Evolutionary conservation across 2,797 vertebrate genomes (phyloP).

Genomic region (Macropodus opercularis): DNA sequence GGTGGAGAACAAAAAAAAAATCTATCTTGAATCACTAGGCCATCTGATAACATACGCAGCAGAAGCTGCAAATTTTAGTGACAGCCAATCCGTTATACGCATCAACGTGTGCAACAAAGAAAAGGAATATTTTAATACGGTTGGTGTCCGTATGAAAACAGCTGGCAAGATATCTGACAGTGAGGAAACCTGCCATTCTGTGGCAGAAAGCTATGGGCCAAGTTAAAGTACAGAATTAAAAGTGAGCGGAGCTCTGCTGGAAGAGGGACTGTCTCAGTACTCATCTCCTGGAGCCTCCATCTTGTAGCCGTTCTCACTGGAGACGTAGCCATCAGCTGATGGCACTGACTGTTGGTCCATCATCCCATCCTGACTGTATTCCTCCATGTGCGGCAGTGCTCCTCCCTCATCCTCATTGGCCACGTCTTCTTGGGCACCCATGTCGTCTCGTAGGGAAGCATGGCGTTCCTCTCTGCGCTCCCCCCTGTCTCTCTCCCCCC

Average conservation of each 20-base stretch:
- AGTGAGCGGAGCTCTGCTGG: background rate
- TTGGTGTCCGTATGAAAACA: slow-evolving; percentile 2
- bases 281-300: slow-evolving; percentile 85
- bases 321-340: slow-evolving; percentile 86
- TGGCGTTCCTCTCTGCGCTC: slow-evolving; percentile 85
- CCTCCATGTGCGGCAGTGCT: slow-evolving; percentile 67
- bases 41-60: slow-evolving; percentile 24
- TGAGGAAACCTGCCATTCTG: slow-evolving; percentile 14
- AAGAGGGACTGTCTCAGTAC: slow-evolving; percentile 65
- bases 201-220: slow-evolving; percentile 1
- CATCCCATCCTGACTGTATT: slow-evolving; percentile 85
- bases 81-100: slow-evolving; percentile 9
- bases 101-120: slow-evolving; percentile 23
- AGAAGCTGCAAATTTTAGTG: slow-evolving; percentile 17
- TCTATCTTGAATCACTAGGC: background rate
- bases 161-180: slow-evolving; percentile 1
- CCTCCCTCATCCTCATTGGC: slow-evolving; percentile 76
- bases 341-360: slow-evolving; percentile 86
- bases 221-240: slow-evolving; percentile 29
- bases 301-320: slow-evolving; percentile 88
- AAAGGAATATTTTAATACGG: slow-evolving; percentile 26
- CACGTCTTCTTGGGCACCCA: slow-evolving; percentile 69
- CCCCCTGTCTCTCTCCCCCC: slow-evolving; percentile 81
- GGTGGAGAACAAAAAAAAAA: background rate
- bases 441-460: slow-evolving; percentile 63